phyloP scores from a whole-genome alignment of 2,797 vertebrate genomes.

The Furcifer pardalis region DNA sequence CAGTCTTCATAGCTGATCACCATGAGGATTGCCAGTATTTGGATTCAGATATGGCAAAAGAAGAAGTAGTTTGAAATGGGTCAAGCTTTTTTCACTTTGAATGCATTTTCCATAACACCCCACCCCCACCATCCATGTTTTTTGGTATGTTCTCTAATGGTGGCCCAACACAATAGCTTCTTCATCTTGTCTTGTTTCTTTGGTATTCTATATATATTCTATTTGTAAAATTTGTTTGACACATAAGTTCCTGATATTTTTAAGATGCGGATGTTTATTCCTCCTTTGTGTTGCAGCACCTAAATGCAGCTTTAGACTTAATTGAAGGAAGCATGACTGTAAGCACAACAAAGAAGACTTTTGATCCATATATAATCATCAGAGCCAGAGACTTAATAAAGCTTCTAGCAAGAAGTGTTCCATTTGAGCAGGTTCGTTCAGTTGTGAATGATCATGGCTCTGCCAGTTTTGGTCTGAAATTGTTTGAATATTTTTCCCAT shows the following conservation, averaged over 20 bases:
- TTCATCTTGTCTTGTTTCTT: neutral
- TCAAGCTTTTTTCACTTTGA: neutral
- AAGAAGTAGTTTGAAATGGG: no score
- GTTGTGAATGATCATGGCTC: neutral
- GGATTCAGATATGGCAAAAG: no score
- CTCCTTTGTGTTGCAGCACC: slow-evolving; percentile 73
- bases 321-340: slow-evolving; percentile 97
- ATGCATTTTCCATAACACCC: neutral
- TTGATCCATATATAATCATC: slow-evolving; percentile 90
- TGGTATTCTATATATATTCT: neutral
- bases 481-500: rapidly evolving
- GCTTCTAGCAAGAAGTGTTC: slow-evolving; percentile 92
- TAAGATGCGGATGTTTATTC: neutral
- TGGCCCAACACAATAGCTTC: neutral
- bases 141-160: neutral
- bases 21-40: no score
- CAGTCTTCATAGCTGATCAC: no score
- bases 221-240: neutral
- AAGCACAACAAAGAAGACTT: slow-evolving; percentile 92
- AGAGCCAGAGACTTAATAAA: slow-evolving; percentile 95
- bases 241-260: neutral
- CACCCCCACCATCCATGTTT: neutral
- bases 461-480: neutral
- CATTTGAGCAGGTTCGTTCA: slow-evolving; percentile 90
- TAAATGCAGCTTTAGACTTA: slow-evolving; percentile 88